Evolutionary conservation across 2,888 invertebrate species (phyloP).

Genomic region (Drosophila histrio): DNA sequence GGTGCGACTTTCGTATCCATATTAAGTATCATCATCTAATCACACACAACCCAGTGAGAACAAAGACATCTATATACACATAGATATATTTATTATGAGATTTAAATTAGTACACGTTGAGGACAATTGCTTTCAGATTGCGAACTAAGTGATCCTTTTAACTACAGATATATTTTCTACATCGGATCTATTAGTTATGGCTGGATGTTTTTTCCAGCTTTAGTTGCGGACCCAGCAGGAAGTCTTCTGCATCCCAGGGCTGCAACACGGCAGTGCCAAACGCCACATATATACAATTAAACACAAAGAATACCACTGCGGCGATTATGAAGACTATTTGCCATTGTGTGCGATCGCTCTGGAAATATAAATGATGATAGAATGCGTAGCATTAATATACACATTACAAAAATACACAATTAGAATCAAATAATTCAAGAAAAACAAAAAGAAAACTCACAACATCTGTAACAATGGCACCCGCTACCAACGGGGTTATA

Average conservation of each 20-base stretch:
- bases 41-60: too few species aligned
- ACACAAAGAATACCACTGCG: slow-evolving; percentile 88
- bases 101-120: slow-evolving; percentile 30
- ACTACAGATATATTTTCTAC: slow-evolving; percentile 1
- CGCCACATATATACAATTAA: slow-evolving; percentile 88
- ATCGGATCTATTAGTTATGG: not conserved
- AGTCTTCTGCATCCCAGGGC: slow-evolving; percentile 88
- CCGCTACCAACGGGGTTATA: slow-evolving; percentile 86
- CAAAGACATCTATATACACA: too few species aligned
- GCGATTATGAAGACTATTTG: slow-evolving; percentile 89
- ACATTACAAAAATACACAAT: too few species aligned
- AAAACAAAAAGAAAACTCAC: too few species aligned
- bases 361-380: not conserved
- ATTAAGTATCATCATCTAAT: not conserved
- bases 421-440: too few species aligned
- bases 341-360: slow-evolving; percentile 87
- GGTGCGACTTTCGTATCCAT: not conserved
- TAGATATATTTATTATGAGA: slow-evolving; percentile 19
- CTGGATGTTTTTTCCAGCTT: slow-evolving; percentile 7
- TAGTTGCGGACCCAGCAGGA: slow-evolving; percentile 63
- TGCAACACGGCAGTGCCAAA: slow-evolving; percentile 88
- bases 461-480: slow-evolving; percentile 84
- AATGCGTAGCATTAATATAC: not conserved
- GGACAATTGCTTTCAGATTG: too few species aligned
- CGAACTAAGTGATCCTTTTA: slow-evolving; percentile 25